Percentiles rank a stretch among this genome's conserved stretches.
phyloP scores from a whole-genome alignment of 2,888 invertebrate genomes.

The Teinopalpus imperialis region DNA sequence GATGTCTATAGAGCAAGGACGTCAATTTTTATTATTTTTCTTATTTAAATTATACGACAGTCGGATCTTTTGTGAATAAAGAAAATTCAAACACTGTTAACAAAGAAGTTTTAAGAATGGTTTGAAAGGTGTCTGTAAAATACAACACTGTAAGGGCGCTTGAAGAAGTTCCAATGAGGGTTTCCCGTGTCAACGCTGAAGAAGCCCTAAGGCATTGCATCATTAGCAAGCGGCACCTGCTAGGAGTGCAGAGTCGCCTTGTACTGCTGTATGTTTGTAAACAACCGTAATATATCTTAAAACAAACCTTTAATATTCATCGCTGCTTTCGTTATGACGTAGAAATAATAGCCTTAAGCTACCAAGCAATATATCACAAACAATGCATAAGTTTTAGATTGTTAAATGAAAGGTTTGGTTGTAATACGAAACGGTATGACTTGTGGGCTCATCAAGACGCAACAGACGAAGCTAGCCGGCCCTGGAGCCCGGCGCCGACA shows the following conservation, averaged over 20 bases:
- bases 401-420: conserved; percentile 42
- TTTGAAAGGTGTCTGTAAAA: conserved; percentile 18
- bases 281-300: not conserved
- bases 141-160: conserved; percentile 38
- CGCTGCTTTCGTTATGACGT: conserved; percentile 23
- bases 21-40: no score
- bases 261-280: conserved; percentile 32
- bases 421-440: conserved; percentile 61
- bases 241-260: conserved; percentile 39
- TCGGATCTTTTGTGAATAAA: no score
- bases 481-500: conserved; percentile 65
- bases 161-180: conserved; percentile 48
- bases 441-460: conserved; percentile 60
- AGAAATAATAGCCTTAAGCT: conserved; percentile 3
- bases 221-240: conserved; percentile 58
- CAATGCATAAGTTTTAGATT: conserved; percentile 30
- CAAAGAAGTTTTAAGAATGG: not conserved
- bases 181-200: conserved; percentile 46
- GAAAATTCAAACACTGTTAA: no score
- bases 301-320: conserved; percentile 23
- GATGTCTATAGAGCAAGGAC: no score
- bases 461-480: conserved; percentile 52
- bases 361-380: conserved; percentile 35
- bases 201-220: conserved; percentile 43
- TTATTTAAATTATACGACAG: no score